A percentile compares a stretch with the other conserved stretches of the same genome.
Conservation (phyloP, 1,140 invertebrate species). For the Oryzaephilus surinamensis region DNA sequence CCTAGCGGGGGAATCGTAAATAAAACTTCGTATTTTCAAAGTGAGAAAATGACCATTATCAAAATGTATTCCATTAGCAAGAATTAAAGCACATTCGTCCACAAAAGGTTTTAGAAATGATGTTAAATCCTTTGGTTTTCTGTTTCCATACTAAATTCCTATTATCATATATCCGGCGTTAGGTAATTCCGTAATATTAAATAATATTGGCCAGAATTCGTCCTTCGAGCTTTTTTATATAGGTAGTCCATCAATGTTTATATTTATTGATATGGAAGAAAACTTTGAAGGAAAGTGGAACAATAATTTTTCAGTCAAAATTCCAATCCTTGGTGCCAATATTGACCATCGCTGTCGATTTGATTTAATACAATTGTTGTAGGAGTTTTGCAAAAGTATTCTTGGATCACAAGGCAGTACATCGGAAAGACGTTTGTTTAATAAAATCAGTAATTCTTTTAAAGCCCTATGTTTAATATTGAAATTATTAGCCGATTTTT, state of each 20-base stretch:
- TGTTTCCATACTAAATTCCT: conserved; percentile 15
- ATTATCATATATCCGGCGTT: conserved; percentile 8
- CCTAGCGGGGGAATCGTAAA: conserved; percentile 18
- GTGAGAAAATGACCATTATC: not conserved
- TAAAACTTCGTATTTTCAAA: conserved; percentile 13
- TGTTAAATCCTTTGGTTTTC: conserved; percentile 12
- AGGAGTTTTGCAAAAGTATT: no score
- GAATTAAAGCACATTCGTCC: conserved; percentile 5
- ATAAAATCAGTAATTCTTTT: no score
- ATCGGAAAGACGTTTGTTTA: no score
- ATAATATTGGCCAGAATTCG: conserved; percentile 27
- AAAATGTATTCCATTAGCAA: conserved; percentile 5
- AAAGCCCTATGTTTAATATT: no score
- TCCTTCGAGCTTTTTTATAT: conserved; percentile 21
- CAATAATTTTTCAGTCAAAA: no score
- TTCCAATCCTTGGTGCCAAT: no score
- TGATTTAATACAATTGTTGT: no score
- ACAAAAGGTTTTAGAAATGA: conserved; percentile 13
- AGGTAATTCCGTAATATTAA: conserved; percentile 16
- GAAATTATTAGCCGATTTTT: no score
- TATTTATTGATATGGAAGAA: not conserved
- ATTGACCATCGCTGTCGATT: no score
- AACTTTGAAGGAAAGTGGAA: no score
- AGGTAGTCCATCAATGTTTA: not conserved
- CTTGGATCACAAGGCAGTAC: no score